A percentile compares a stretch with the other conserved stretches of the same genome.
phyloP scores from a whole-genome alignment of 2,797 vertebrate genomes.

The Sebastes cheni region DNA sequence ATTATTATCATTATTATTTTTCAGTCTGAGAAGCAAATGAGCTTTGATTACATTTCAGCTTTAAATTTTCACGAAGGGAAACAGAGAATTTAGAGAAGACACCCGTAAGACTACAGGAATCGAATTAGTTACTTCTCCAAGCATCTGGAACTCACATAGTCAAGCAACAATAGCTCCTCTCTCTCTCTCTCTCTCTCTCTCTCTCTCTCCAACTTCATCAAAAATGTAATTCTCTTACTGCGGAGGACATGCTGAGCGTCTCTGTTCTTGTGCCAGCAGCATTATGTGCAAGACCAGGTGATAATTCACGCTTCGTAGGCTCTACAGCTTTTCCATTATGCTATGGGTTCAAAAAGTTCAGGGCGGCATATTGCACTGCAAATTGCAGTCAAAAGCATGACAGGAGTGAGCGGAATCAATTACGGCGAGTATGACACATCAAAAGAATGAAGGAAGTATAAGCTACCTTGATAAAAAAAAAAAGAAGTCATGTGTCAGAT shows the following conservation, averaged over 20 bases:
- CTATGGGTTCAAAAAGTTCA: constrained; percentile 72
- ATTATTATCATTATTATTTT: constrained; percentile 5
- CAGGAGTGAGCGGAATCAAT: constrained; percentile 79
- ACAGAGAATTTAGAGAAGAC: constrained; percentile 14
- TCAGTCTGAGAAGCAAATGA: constrained; percentile 18
- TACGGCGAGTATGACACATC: constrained; percentile 75
- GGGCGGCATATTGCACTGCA: constrained; percentile 68
- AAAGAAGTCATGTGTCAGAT: constrained; percentile 55
- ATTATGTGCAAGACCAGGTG: constrained; percentile 71
- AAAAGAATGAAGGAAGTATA: constrained; percentile 71
- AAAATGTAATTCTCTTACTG: constrained; percentile 44
- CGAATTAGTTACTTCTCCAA: constrained; percentile 40
- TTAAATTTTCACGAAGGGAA: not conserved
- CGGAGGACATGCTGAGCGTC: constrained; percentile 16
- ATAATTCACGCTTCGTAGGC: constrained; percentile 71
- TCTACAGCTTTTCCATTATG: constrained; percentile 75
- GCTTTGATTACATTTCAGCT: constrained; percentile 36
- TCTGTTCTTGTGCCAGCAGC: constrained; percentile 60
- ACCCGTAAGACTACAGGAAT: not conserved
- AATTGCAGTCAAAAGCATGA: constrained; percentile 78
- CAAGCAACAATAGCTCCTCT: constrained; percentile 33
- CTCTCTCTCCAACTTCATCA: constrained; percentile 47
- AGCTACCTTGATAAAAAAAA: constrained; percentile 72
- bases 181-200: not conserved
- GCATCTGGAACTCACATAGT: constrained; percentile 25